Conservation (phyloP, 2,797 vertebrate species). For the Karalla daura region DNA sequence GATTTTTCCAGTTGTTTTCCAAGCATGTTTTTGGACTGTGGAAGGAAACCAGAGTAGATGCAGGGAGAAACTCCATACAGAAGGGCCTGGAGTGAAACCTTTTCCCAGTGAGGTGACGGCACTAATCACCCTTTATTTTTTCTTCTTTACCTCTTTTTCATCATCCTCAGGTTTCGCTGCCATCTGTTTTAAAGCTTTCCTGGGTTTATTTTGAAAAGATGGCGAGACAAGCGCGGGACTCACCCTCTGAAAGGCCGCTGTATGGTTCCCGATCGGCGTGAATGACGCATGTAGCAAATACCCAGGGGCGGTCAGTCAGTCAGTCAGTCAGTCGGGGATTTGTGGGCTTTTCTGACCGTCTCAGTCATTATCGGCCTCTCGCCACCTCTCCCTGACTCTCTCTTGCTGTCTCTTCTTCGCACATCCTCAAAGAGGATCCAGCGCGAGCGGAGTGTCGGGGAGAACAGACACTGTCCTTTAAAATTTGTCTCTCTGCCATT, state of each 20-base stretch:
- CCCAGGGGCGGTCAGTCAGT: slow-evolving; percentile 30
- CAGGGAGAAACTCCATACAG: no score
- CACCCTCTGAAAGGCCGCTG: background rate
- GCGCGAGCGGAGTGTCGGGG: background rate
- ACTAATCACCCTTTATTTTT: no score
- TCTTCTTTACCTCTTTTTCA: background rate
- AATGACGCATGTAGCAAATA: slow-evolving; percentile 37
- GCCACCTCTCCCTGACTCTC: slow-evolving; percentile 29
- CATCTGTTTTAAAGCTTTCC: slow-evolving; percentile 23
- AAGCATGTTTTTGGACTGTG: no score
- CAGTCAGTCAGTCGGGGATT: no score
- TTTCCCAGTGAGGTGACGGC: no score
- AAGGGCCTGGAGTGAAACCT: no score
- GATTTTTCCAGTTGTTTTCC: no score
- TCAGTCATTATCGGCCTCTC: slow-evolving; percentile 51
- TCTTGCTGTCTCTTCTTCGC: slow-evolving; percentile 45
- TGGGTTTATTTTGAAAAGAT: slow-evolving; percentile 3
- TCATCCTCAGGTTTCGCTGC: background rate
- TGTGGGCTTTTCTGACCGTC: slow-evolving; percentile 46
- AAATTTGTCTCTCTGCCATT: slow-evolving; percentile 50
- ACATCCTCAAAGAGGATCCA: slow-evolving; percentile 45
- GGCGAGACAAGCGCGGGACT: background rate
- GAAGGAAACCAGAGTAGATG: no score
- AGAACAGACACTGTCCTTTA: slow-evolving; percentile 44
- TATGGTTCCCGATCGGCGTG: slow-evolving; percentile 1